Evolutionary conservation across 2,888 invertebrate genomes (phyloP).

Genomic region (Oligia latruncula): DNA sequence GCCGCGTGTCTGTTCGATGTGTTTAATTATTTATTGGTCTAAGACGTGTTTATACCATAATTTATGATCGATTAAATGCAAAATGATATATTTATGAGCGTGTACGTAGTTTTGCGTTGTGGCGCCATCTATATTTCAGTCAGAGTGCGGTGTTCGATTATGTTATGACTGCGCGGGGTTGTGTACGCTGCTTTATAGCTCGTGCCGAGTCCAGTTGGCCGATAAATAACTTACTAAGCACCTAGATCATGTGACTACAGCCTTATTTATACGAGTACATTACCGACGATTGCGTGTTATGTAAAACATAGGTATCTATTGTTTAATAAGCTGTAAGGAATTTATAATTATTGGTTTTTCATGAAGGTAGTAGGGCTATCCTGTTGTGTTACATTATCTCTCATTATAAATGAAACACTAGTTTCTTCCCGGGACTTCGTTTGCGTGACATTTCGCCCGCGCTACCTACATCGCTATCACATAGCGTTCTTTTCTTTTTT

Average conservation of each 20-base stretch:
- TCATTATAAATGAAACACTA: neutral
- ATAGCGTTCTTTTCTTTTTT: neutral
- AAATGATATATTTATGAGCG: slow-evolving; percentile 81
- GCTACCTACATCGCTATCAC: neutral
- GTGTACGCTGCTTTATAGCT: slow-evolving; percentile 71
- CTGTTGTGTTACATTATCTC: neutral
- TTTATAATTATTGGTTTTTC: neutral
- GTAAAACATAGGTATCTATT: slow-evolving; percentile 35
- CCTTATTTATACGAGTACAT: slow-evolving; percentile 68
- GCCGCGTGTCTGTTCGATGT: slow-evolving; percentile 69
- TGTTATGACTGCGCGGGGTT: slow-evolving; percentile 68
- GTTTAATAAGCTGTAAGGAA: neutral
- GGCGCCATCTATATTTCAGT: slow-evolving; percentile 79
- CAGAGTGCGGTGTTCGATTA: slow-evolving; percentile 63
- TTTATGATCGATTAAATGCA: slow-evolving; percentile 79
- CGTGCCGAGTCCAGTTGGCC: slow-evolving; percentile 66
- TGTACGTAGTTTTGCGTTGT: slow-evolving; percentile 74
- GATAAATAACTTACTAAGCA: slow-evolving; percentile 73
- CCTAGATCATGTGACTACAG: slow-evolving; percentile 69
- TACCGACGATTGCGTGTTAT: slow-evolving; percentile 42
- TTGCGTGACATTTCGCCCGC: neutral
- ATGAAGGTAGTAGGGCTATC: neutral
- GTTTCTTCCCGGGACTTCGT: neutral
- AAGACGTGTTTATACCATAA: slow-evolving; percentile 77
- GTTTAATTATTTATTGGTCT: slow-evolving; percentile 75